Percentiles rank a stretch among this genome's conserved stretches.
phyloP scores from a whole-genome alignment of 2,113 vertebrate genomes.

The Motacilla tschutschensis region DNA sequence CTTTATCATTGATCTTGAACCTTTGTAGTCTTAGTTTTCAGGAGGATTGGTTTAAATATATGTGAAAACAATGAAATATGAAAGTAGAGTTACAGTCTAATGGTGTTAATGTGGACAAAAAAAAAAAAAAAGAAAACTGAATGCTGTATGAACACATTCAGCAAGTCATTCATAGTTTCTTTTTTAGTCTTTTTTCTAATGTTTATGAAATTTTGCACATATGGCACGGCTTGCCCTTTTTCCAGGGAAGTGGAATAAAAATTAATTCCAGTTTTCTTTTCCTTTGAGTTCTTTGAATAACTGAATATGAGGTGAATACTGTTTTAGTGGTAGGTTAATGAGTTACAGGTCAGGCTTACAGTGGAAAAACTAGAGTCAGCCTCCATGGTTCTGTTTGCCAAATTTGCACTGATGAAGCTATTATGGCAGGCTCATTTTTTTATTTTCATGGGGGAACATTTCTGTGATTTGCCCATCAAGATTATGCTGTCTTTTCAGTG shows the following conservation, averaged over 20 bases:
- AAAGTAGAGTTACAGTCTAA: background rate
- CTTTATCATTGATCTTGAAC: background rate
- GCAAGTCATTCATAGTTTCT: background rate
- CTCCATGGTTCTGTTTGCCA: background rate
- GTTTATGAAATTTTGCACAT: background rate
- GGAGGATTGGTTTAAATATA: background rate
- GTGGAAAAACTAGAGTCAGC: background rate
- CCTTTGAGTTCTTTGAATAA: background rate
- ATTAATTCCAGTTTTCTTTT: background rate
- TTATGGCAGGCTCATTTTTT: background rate
- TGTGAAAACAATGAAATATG: background rate
- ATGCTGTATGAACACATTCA: background rate
- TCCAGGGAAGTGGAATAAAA: background rate
- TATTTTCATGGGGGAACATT: background rate
- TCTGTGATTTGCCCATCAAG: background rate
- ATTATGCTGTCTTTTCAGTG: slow-evolving; percentile 1
- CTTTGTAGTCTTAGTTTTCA: background rate
- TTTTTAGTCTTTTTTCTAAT: background rate
- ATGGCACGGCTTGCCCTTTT: background rate
- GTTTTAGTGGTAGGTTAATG: background rate
- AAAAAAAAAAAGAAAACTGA: background rate
- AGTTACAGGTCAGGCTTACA: slow-evolving; percentile 12
- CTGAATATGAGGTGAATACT: background rate
- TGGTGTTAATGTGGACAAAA: background rate
- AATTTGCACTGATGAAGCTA: background rate